Evolutionary conservation across 2,888 invertebrate species (phyloP).

Genomic region (Cordilura impudica): DNA sequence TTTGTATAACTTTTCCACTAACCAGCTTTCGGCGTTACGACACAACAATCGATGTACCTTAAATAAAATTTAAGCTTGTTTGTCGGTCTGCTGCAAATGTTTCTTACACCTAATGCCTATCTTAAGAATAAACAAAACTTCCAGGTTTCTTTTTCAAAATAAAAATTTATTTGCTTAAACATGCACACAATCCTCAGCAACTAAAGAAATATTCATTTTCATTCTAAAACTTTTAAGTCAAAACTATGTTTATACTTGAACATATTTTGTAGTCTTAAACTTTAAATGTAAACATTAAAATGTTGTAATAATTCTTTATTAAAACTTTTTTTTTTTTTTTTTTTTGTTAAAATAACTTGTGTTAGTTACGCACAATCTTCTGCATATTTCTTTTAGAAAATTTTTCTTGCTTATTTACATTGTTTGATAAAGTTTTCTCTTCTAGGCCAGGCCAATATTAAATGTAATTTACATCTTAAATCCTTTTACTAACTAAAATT

Average conservation of each 20-base stretch:
- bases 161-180: slow-evolving; percentile 11
- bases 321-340: slow-evolving; percentile 42
- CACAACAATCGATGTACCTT: no score
- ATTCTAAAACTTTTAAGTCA: slow-evolving; percentile 53
- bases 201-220: slow-evolving; percentile 38
- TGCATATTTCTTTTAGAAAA: slow-evolving; percentile 23
- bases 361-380: slow-evolving; percentile 43
- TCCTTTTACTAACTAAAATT: slow-evolving; percentile 24
- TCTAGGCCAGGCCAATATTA: slow-evolving; percentile 40
- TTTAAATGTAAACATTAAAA: slow-evolving; percentile 61
- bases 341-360: slow-evolving; percentile 27
- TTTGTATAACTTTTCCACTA: no score
- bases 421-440: slow-evolving; percentile 40
- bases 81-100: no score
- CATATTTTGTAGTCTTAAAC: slow-evolving; percentile 55
- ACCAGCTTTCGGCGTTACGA: no score
- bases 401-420: slow-evolving; percentile 13
- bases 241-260: slow-evolving; percentile 56
- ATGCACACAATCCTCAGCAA: background rate
- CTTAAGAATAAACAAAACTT: no score
- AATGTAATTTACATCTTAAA: slow-evolving; percentile 51
- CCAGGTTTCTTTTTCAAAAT: no score
- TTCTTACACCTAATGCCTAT: no score
- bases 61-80: no score
- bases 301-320: slow-evolving; percentile 62